These are phyloP conservation scores for Mesocentrotus franciscanus DNA, from an alignment of 53 echinoderm and acorn worm species.

Conservation along the genomic window DNA sequence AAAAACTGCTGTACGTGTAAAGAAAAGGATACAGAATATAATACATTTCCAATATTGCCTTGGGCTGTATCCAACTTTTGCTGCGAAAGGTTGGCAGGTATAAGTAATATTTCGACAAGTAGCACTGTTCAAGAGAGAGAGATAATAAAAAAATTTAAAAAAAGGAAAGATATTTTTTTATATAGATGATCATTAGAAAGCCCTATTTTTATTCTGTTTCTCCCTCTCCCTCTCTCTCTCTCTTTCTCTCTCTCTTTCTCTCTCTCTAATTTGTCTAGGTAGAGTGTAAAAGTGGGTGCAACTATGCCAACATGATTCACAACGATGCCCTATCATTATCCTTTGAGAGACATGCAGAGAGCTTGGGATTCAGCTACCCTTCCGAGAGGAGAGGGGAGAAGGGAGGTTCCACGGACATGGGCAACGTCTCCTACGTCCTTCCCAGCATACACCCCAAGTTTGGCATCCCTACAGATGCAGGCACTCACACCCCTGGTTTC, in stretches of 20 bases:
- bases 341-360: slow-evolving; percentile 79
- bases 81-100: too few relatives aligned
- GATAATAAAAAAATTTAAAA: too few relatives aligned
- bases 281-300: not conserved
- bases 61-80: too few relatives aligned
- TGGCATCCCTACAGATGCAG: slow-evolving; percentile 77
- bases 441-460: slow-evolving; percentile 97
- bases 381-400: slow-evolving; percentile 15
- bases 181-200: too few relatives aligned
- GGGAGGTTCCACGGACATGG: slow-evolving; percentile 90
- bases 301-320: slow-evolving; percentile 84
- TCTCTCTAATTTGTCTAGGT: not conserved
- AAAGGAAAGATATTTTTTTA: too few relatives aligned
- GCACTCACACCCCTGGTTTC: slow-evolving; percentile 79
- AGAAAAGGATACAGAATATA: too few relatives aligned
- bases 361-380: slow-evolving; percentile 70
- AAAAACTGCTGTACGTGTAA: too few relatives aligned
- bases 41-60: too few relatives aligned
- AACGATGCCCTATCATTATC: slow-evolving; percentile 72
- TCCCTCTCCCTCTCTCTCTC: too few relatives aligned
- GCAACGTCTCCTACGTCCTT: slow-evolving; percentile 83
- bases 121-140: too few relatives aligned
- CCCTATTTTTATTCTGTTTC: too few relatives aligned
- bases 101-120: too few relatives aligned
- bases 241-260: not conserved